These are phyloP conservation scores for Artibeus jamaicensis DNA, from an alignment of 2,797 vertebrate species.

Conservation along the genomic window DNA sequence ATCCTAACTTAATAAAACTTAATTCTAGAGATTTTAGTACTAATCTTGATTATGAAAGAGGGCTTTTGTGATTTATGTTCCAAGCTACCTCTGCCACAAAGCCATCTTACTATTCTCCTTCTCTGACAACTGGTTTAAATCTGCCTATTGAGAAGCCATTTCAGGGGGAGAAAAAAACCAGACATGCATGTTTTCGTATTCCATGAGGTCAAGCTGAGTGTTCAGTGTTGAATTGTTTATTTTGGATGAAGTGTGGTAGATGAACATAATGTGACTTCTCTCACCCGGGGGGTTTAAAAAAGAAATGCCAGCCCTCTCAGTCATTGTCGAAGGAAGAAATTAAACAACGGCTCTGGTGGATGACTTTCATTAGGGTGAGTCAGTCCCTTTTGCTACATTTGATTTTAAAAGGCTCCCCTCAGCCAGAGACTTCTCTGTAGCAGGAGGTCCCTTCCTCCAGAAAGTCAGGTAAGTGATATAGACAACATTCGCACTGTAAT, in stretches of 20 bases:
- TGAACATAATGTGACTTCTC: conserved; percentile 28
- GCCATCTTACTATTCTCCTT: neutral
- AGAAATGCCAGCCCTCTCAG: conserved; percentile 34
- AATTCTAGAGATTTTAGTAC: neutral
- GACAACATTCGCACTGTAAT: neutral
- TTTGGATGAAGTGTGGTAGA: conserved; percentile 12
- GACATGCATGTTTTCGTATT: neutral
- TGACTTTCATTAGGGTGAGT: neutral
- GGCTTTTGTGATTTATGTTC: neutral
- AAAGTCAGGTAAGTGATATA: neutral
- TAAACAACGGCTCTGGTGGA: neutral
- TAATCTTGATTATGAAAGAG: neutral
- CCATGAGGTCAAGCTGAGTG: neutral
- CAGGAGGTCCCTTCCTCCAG: neutral
- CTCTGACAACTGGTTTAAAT: neutral
- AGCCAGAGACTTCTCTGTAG: neutral
- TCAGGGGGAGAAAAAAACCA: neutral
- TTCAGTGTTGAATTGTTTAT: conserved; percentile 13
- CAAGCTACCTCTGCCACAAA: neutral
- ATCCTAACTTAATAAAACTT: neutral
- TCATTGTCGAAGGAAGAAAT: conserved; percentile 33
- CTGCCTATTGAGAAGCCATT: neutral
- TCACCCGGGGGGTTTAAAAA: conserved; percentile 39
- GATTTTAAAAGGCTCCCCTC: neutral
- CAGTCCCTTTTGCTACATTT: neutral